Evolutionary conservation across 1,140 invertebrate genomes (phyloP).

Genomic region (Drosophila ercepeae): DNA sequence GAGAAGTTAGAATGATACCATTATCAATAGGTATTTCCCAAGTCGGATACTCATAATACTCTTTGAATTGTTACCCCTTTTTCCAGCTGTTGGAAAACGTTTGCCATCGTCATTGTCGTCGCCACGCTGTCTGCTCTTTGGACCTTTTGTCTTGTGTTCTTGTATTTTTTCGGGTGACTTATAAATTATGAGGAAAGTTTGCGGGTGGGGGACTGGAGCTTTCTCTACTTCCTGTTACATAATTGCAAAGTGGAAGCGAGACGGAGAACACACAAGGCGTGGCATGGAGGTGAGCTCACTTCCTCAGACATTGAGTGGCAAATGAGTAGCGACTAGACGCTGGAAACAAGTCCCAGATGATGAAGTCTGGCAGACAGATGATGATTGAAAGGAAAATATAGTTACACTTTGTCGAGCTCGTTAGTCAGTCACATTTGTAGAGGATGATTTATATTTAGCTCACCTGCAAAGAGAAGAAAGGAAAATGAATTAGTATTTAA

Average conservation of each 20-base stretch:
- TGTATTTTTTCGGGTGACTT: slow-evolving; percentile 50
- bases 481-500: background rate
- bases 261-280: slow-evolving; percentile 18
- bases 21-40: background rate
- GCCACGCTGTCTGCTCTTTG: slow-evolving; percentile 70
- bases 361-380: slow-evolving; percentile 39
- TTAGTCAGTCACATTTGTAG: background rate
- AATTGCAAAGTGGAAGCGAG: slow-evolving; percentile 53
- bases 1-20: too few relatives aligned
- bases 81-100: slow-evolving; percentile 37
- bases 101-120: slow-evolving; percentile 60
- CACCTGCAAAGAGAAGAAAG: slow-evolving; percentile 23
- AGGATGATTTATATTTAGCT: background rate
- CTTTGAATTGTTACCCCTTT: slow-evolving; percentile 59
- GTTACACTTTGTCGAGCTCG: slow-evolving; percentile 7
- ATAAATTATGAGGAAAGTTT: slow-evolving; percentile 76
- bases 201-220: slow-evolving; percentile 11
- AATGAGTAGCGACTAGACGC: slow-evolving; percentile 31
- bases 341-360: slow-evolving; percentile 24
- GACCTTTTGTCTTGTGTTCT: slow-evolving; percentile 42
- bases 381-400: slow-evolving; percentile 34
- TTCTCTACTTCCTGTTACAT: slow-evolving; percentile 44
- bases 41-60: background rate
- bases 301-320: slow-evolving; percentile 25
- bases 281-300: slow-evolving; percentile 16